These are phyloP conservation scores for Nesogale talazaci DNA, from an alignment of 2,113 vertebrate species.

Conservation along the genomic window DNA sequence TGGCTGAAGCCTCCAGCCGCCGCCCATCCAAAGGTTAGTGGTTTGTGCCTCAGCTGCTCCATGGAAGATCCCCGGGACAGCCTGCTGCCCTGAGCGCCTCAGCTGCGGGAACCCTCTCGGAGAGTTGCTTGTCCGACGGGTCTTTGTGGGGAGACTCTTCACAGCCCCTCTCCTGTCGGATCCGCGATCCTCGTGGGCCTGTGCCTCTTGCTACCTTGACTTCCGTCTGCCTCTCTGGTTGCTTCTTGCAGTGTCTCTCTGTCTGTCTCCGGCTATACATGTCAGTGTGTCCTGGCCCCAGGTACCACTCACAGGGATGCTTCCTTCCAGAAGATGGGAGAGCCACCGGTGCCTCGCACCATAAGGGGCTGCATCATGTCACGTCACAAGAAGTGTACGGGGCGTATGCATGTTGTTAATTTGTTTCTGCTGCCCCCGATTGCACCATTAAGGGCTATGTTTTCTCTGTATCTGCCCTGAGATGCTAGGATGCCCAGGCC, in stretches of 20 bases:
- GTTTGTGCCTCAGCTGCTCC: no score
- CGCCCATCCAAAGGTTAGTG: no score
- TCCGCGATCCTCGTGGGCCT: background rate
- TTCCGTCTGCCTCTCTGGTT: background rate
- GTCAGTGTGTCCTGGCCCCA: background rate
- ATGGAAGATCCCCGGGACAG: no score
- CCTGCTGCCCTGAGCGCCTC: no score
- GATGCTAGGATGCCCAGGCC: background rate
- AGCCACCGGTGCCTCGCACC: background rate
- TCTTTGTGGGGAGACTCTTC: no score
- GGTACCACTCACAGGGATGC: background rate
- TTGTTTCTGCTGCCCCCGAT: background rate
- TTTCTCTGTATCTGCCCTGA: conserved; percentile 42
- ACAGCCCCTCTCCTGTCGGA: background rate
- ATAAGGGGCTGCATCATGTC: conserved; percentile 3
- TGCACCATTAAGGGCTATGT: background rate
- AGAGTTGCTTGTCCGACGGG: no score
- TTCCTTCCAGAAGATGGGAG: conserved; percentile 32
- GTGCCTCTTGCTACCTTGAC: background rate
- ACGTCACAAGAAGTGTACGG: background rate
- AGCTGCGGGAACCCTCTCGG: no score
- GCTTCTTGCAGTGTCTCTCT: background rate
- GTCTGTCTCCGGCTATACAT: background rate
- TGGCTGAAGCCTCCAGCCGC: no score
- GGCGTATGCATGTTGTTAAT: background rate